phyloP scores from a whole-genome alignment of 2,113 vertebrate genomes.

The Bungarus multicinctus region DNA sequence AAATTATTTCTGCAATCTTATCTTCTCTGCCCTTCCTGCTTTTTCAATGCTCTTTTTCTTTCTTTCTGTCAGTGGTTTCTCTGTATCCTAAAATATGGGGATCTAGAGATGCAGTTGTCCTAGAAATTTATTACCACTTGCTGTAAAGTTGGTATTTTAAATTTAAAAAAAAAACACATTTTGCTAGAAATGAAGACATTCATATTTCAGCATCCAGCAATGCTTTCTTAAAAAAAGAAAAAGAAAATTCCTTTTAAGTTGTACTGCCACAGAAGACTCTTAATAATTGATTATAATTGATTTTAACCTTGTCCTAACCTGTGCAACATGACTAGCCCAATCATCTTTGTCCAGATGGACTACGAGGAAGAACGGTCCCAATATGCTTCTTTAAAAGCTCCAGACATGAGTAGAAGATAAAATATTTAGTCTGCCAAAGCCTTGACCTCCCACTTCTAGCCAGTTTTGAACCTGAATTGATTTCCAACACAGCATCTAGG shows the following conservation, averaged over 20 bases:
- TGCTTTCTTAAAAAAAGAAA: slow-evolving; percentile 47
- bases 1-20: slow-evolving; percentile 11
- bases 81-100: slow-evolving; percentile 39
- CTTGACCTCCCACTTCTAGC: slow-evolving; percentile 88
- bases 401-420: slow-evolving; percentile 88
- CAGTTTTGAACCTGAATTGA: slow-evolving; percentile 92
- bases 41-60: slow-evolving; percentile 14
- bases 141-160: slow-evolving; percentile 55
- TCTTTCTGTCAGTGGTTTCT: slow-evolving; percentile 35
- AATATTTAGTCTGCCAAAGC: slow-evolving; percentile 93
- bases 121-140: slow-evolving; percentile 57
- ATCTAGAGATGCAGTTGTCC: slow-evolving; percentile 49
- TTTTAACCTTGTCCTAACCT: slow-evolving; percentile 89
- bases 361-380: slow-evolving; percentile 74
- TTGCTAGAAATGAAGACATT: slow-evolving; percentile 58
- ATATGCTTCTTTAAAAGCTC: slow-evolving; percentile 88
- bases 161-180: slow-evolving; percentile 62
- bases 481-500: slow-evolving; percentile 94
- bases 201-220: slow-evolving; percentile 65
- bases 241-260: slow-evolving; percentile 68
- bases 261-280: slow-evolving; percentile 75
- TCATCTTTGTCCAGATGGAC: slow-evolving; percentile 79
- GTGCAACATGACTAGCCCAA: slow-evolving; percentile 79
- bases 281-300: slow-evolving; percentile 97
- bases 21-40: background rate